Evolutionary conservation across 2,797 vertebrate species (phyloP).

Genomic region (Odontamblyopus rebecca): DNA sequence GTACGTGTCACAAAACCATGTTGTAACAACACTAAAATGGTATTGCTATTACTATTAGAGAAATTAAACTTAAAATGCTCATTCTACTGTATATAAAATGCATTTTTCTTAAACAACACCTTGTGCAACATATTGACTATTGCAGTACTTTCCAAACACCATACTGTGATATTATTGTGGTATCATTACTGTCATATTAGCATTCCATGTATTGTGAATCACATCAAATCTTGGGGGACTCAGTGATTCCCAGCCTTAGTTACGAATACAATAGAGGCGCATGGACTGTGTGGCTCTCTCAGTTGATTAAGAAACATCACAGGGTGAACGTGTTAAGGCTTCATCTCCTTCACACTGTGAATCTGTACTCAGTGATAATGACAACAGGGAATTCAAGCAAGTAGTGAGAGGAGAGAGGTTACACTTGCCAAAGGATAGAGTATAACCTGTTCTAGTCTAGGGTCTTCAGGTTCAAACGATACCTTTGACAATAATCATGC

Average conservation of each 20-base stretch:
- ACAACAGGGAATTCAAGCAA: constrained; percentile 3
- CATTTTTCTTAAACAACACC: background rate
- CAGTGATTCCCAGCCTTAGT: background rate
- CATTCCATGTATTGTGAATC: too few species aligned
- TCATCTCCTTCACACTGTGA: background rate
- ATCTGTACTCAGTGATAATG: background rate
- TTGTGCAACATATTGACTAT: background rate
- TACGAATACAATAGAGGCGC: background rate
- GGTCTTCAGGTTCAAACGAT: background rate
- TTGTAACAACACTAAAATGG: too few species aligned
- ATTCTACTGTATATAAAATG: background rate
- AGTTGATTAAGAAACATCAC: background rate
- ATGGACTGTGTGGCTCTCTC: background rate
- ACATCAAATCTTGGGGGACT: background rate
- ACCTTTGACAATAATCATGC: background rate
- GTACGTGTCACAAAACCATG: background rate
- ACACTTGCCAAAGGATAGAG: background rate
- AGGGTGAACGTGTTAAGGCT: constrained; percentile 1
- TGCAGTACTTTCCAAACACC: background rate
- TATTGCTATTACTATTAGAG: too few species aligned
- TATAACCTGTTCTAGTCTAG: too few species aligned
- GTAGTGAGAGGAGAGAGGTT: background rate
- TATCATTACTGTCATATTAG: too few species aligned
- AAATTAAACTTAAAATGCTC: background rate
- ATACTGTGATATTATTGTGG: too few species aligned